phyloP scores from a whole-genome alignment of 1,140 invertebrate genomes.

The Zaprionus lachaisei region DNA sequence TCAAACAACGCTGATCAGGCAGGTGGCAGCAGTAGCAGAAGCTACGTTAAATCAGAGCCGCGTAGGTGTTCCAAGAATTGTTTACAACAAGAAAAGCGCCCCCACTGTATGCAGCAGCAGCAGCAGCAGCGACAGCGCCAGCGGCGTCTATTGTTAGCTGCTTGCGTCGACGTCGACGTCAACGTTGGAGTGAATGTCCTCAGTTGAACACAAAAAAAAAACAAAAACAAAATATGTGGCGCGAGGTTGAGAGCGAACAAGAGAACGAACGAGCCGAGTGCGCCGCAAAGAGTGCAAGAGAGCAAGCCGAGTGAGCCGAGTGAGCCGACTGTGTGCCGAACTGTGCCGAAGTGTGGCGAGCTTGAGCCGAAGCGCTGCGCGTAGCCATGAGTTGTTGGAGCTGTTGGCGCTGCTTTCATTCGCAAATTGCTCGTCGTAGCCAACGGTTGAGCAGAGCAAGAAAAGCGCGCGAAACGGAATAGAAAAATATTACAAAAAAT shows the following conservation, averaged over 20 bases:
- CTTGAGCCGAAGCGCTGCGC: conserved; percentile 20
- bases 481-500: conserved; percentile 2
- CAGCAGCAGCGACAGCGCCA: conserved; percentile 37
- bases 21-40: conserved; percentile 76
- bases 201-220: conserved; percentile 67
- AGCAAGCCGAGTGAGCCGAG: conserved; percentile 17
- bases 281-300: conserved; percentile 2
- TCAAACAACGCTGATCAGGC: conserved; percentile 81
- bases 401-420: conserved; percentile 74
- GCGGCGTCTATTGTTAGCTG: conserved; percentile 73
- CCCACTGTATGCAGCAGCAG: conserved; percentile 51
- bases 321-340: not conserved
- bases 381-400: conserved; percentile 54
- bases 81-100: conserved; percentile 71
- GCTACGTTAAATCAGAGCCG: conserved; percentile 68
- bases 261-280: conserved; percentile 11
- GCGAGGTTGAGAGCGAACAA: conserved; percentile 54
- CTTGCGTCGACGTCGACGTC: conserved; percentile 52
- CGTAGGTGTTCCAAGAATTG: conserved; percentile 80
- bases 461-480: conserved; percentile 73
- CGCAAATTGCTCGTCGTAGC: conserved; percentile 83
- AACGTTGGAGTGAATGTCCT: conserved; percentile 82
- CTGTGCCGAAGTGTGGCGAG: conserved; percentile 24
- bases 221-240: conserved; percentile 77
- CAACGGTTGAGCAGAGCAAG: conserved; percentile 74